Evolutionary conservation across 2,888 invertebrate species (phyloP).

Genomic region (Neocrepidodera transversa): DNA sequence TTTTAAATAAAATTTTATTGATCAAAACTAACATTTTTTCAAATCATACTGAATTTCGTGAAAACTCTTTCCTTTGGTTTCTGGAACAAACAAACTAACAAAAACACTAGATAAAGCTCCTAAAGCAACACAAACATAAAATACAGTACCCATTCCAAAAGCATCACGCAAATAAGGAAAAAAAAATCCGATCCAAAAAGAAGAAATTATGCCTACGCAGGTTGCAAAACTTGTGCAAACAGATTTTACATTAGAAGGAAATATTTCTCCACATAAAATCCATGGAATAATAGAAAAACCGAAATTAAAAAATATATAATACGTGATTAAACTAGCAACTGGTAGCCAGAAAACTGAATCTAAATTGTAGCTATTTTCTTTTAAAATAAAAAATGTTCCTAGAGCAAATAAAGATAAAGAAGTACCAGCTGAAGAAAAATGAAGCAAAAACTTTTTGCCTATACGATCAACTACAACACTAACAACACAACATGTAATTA

Average conservation of each 20-base stretch:
- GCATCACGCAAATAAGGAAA: slow-evolving; percentile 30
- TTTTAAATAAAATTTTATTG: too few species aligned
- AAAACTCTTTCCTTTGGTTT: slow-evolving; percentile 38
- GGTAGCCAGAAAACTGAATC: slow-evolving; percentile 70
- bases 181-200: slow-evolving; percentile 31
- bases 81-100: slow-evolving; percentile 30
- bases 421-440: slow-evolving; percentile 72
- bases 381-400: slow-evolving; percentile 70
- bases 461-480: slow-evolving; percentile 78
- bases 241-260: slow-evolving; percentile 78
- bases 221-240: slow-evolving; percentile 59
- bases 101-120: slow-evolving; percentile 11
- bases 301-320: slow-evolving; percentile 73
- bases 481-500: slow-evolving; percentile 72
- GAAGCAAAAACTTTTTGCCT: slow-evolving; percentile 73
- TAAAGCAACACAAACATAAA: slow-evolving; percentile 19
- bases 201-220: slow-evolving; percentile 24
- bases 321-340: slow-evolving; percentile 71
- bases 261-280: slow-evolving; percentile 82
- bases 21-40: too few species aligned
- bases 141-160: slow-evolving; percentile 30
- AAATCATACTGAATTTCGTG: slow-evolving; percentile 21
- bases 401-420: slow-evolving; percentile 70
- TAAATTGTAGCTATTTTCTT: slow-evolving; percentile 24
- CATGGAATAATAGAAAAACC: slow-evolving; percentile 78